Conservation (phyloP, 2,888 invertebrate species). For the Drosophila picticornis region DNA sequence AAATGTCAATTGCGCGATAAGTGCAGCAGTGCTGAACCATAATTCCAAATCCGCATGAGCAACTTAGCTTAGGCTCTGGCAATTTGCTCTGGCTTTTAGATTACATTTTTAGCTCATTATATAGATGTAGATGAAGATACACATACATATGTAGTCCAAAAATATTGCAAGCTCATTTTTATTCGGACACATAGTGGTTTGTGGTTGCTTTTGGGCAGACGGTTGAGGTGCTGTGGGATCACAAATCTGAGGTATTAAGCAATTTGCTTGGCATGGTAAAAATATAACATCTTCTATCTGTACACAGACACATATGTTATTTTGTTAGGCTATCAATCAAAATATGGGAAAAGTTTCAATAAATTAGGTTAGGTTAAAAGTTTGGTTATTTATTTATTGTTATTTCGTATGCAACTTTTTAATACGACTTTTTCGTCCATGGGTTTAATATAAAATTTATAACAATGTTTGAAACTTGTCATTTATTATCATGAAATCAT, state of each 20-base stretch:
- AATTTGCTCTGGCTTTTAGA: slow-evolving; percentile 59
- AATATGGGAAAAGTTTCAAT: background rate
- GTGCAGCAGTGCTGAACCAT: slow-evolving; percentile 61
- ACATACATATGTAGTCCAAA: background rate
- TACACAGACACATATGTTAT: background rate
- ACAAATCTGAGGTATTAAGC: background rate
- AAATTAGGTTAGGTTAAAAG: background rate
- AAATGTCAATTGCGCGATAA: slow-evolving; percentile 75
- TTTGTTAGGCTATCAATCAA: background rate
- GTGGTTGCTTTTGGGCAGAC: background rate
- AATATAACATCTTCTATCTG: background rate
- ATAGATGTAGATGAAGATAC: slow-evolving; percentile 15
- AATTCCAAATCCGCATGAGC: slow-evolving; percentile 63
- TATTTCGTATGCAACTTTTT: background rate
- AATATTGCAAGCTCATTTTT: slow-evolving; percentile 47
- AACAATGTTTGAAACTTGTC: background rate
- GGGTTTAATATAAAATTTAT: background rate
- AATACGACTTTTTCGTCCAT: background rate
- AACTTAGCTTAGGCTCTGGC: slow-evolving; percentile 47
- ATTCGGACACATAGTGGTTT: slow-evolving; percentile 11
- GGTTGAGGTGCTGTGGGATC: background rate
- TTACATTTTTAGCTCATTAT: slow-evolving; percentile 50
- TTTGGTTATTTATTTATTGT: background rate
- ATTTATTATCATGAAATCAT: background rate
- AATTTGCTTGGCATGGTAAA: slow-evolving; percentile 5